phyloP scores from a whole-genome alignment of 2,888 invertebrate genomes.

The Morpho achilles region DNA sequence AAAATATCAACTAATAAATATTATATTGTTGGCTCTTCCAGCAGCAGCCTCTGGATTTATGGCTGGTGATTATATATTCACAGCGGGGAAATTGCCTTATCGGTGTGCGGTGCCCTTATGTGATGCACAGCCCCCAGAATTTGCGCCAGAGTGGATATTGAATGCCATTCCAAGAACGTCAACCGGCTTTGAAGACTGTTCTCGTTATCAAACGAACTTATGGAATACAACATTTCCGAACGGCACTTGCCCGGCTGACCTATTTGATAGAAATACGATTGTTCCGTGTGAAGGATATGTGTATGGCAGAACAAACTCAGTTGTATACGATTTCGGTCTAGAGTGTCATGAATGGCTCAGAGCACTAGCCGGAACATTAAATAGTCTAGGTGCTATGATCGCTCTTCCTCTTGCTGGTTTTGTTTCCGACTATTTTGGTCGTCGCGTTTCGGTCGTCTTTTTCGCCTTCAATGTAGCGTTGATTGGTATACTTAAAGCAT shows the following conservation, averaged over 20 bases:
- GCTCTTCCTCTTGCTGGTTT: constrained; percentile 83
- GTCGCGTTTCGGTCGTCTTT: constrained; percentile 57
- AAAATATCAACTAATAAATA: constrained; percentile 55
- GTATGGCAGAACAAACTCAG: constrained; percentile 55
- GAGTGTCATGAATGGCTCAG: constrained; percentile 83
- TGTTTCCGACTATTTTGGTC: constrained; percentile 81
- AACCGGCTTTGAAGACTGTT: constrained; percentile 57
- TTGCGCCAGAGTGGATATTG: constrained; percentile 52
- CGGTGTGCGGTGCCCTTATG: constrained; percentile 57
- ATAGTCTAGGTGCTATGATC: constrained; percentile 84
- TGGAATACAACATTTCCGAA: constrained; percentile 29
- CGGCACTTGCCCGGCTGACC: constrained; percentile 42
- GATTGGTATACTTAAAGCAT: constrained; percentile 58
- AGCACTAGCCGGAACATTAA: constrained; percentile 86
- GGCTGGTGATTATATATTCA: constrained; percentile 65
- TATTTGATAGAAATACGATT: constrained; percentile 50
- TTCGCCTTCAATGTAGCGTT: constrained; percentile 62
- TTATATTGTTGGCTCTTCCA: constrained; percentile 49
- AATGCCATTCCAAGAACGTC: constrained; percentile 51
- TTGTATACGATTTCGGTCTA: constrained; percentile 63
- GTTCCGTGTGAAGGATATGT: constrained; percentile 56
- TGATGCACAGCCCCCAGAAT: constrained; percentile 48
- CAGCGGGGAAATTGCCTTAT: constrained; percentile 56
- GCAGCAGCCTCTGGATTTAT: constrained; percentile 55
- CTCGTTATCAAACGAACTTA: constrained; percentile 44